These are phyloP conservation scores for Eulemur albifrons DNA, from an alignment of 2,797 vertebrate genomes.

Conservation along the genomic window DNA sequence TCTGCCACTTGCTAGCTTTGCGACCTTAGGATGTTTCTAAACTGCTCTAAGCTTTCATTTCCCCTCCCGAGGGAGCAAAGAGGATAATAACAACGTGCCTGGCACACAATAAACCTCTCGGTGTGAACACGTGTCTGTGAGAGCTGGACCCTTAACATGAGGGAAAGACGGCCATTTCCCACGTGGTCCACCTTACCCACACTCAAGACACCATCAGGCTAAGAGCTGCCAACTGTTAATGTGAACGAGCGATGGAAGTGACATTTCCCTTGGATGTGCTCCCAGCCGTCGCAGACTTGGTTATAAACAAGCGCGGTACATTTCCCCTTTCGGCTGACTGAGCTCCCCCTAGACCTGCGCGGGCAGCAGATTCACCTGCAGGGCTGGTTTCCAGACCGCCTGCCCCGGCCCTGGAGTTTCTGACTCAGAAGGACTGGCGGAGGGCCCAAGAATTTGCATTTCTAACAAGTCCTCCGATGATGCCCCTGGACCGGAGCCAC, in stretches of 20 bases:
- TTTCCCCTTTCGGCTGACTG: not conserved
- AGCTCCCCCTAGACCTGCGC: not conserved
- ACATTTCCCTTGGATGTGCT: not conserved
- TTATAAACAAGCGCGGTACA: not conserved
- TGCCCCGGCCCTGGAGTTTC: not conserved
- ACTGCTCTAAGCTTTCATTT: not conserved
- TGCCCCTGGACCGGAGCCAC: not conserved
- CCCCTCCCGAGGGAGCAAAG: not conserved
- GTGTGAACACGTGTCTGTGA: not conserved
- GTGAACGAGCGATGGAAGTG: not conserved
- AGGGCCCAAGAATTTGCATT: not conserved
- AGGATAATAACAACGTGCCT: not conserved
- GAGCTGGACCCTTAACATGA: not conserved
- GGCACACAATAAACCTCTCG: not conserved
- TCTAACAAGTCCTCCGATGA: not conserved
- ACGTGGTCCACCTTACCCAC: not conserved
- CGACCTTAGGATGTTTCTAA: not conserved
- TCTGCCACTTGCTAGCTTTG: not conserved
- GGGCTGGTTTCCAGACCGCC: not conserved
- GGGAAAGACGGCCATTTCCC: not conserved
- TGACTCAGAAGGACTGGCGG: slow-evolving; percentile 20
- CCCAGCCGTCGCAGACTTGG: not conserved
- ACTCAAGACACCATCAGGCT: not conserved
- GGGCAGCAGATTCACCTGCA: not conserved
- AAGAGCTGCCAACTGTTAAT: not conserved